A percentile compares a stretch with the other conserved stretches of the same genome.
Evolutionary conservation across 2,888 invertebrate species (phyloP).

Genomic region (Oasisia sp.): DNA sequence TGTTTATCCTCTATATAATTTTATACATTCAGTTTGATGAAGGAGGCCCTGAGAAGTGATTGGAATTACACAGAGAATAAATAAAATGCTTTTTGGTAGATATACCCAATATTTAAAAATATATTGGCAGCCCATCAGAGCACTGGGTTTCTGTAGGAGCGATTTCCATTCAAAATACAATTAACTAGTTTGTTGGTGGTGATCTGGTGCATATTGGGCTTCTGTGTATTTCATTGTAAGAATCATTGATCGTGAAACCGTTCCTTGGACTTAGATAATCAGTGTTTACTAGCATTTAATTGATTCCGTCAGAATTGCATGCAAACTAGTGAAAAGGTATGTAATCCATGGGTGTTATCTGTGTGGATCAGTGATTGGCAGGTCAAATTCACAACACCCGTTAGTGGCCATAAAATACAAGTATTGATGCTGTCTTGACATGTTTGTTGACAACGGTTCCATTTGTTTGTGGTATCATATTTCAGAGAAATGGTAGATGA

Average conservation of each 20-base stretch:
- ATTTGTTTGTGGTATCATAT: too few relatives aligned
- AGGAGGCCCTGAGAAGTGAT: too few relatives aligned
- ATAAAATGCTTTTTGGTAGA: too few relatives aligned
- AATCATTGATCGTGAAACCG: neutral
- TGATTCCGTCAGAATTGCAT: neutral
- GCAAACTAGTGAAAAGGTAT: neutral
- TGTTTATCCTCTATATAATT: too few relatives aligned
- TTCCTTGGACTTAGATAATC: neutral
- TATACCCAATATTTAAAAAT: too few relatives aligned
- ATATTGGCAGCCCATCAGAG: too few relatives aligned
- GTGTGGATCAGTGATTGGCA: neutral
- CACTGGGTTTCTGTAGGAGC: too few relatives aligned
- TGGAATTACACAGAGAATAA: too few relatives aligned
- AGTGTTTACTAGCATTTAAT: neutral
- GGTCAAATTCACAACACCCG: neutral
- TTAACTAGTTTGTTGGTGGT: neutral
- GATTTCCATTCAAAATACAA: neutral
- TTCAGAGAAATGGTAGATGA: too few relatives aligned
- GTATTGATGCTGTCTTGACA: neutral
- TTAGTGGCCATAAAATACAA: neutral
- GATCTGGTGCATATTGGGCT: neutral
- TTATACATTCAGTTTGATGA: too few relatives aligned
- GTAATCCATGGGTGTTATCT: neutral
- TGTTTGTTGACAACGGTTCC: neutral
- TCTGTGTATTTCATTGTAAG: neutral